A percentile compares a stretch with the other conserved stretches of the same genome.
phyloP scores from a whole-genome alignment of 2,113 vertebrate species.

The Fulica atra region DNA sequence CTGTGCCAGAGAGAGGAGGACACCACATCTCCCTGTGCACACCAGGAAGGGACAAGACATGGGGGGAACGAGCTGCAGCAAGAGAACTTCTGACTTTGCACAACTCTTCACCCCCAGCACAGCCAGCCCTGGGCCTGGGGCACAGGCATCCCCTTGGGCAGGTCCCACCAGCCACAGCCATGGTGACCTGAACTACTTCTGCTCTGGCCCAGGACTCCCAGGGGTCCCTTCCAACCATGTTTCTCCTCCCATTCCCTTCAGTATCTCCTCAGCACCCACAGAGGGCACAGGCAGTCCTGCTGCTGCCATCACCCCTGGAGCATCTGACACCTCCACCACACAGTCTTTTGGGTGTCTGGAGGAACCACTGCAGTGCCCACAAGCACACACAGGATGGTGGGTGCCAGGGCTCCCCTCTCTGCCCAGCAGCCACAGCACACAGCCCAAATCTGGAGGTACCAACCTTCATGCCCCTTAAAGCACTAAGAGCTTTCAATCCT shows the following conservation, averaged over 20 bases:
- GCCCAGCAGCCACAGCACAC: fast-evolving
- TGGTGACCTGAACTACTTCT: neutral
- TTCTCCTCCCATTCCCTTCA: neutral
- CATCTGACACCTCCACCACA: neutral
- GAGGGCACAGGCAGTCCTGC: neutral
- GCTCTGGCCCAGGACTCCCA: neutral
- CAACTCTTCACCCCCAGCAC: fast-evolving
- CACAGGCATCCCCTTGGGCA: neutral
- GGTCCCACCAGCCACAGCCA: neutral
- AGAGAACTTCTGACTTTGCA: neutral
- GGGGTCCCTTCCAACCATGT: neutral
- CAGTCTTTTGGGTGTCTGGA: neutral
- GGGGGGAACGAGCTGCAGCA: neutral
- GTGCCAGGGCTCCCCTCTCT: neutral
- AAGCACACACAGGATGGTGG: neutral
- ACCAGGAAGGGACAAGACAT: neutral
- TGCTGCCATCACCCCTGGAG: neutral
- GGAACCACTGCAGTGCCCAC: neutral
- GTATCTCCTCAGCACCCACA: neutral
- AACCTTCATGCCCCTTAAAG: neutral
- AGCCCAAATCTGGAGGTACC: neutral
- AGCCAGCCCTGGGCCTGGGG: neutral
- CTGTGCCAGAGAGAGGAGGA: neutral
- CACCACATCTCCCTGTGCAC: neutral
- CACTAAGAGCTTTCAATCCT: neutral